These are phyloP conservation scores for Xenus cinereus DNA, from an alignment of 2,113 vertebrate genomes.

Conservation along the genomic window DNA sequence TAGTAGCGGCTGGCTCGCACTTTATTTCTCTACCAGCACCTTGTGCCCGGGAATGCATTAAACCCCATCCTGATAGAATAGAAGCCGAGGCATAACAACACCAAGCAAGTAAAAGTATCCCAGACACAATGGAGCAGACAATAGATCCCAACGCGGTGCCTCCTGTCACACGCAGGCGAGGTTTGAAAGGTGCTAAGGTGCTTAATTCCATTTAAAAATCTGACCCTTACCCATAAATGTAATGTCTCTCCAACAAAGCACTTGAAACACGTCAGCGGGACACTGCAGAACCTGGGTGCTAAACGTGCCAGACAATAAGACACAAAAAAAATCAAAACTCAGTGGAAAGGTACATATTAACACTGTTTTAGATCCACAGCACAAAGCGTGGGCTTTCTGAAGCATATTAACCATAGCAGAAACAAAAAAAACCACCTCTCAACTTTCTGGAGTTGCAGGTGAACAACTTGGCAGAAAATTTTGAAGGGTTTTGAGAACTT, in stretches of 20 bases:
- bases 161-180: fast-evolving
- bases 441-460: neutral
- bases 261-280: neutral
- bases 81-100: neutral
- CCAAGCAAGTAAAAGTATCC: neutral
- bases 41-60: neutral
- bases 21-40: neutral
- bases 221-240: neutral
- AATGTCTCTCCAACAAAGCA: neutral
- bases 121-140: neutral
- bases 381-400: neutral
- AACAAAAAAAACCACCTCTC: neutral
- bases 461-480: neutral
- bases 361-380: neutral
- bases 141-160: neutral
- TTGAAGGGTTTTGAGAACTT: neutral
- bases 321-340: neutral
- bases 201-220: neutral
- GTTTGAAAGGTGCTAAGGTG: neutral
- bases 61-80: fast-evolving
- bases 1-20: neutral
- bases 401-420: neutral
- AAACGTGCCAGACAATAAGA: neutral
- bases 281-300: neutral
- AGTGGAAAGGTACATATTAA: too few species aligned